Evolutionary conservation across 2,888 invertebrate genomes (phyloP).

Genomic region (Ditylenchus weischeri): DNA sequence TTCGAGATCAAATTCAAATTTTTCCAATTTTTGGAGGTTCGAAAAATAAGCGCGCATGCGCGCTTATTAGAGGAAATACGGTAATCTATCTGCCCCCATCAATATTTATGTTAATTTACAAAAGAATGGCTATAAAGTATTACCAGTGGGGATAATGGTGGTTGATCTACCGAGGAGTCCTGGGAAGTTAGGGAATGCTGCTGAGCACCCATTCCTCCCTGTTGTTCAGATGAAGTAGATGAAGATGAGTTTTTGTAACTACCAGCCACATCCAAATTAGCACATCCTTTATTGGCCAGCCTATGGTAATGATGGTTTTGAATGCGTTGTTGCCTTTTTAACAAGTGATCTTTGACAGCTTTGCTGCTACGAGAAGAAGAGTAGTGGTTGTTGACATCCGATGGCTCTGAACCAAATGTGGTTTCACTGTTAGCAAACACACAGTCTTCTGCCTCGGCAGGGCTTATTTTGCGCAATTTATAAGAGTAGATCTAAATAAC

Average conservation of each 20-base stretch:
- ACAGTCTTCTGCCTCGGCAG: too few relatives aligned
- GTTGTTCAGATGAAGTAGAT: constrained; percentile 11
- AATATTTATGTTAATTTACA: too few relatives aligned
- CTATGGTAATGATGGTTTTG: constrained; percentile 27
- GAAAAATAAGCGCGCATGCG: too few relatives aligned
- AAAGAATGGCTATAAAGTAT: too few relatives aligned
- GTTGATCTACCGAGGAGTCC: constrained; percentile 9
- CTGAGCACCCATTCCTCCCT: background rate
- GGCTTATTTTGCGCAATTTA: constrained; percentile 26
- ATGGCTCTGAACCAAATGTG: background rate
- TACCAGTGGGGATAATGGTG: background rate
- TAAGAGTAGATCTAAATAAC: constrained; percentile 65
- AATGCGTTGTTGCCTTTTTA: constrained; percentile 35
- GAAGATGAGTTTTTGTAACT: constrained; percentile 18
- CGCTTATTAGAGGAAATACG: too few relatives aligned
- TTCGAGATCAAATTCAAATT: too few relatives aligned
- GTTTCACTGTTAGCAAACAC: background rate
- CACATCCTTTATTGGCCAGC: constrained; percentile 20
- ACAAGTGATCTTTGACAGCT: constrained; percentile 32
- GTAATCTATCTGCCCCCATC: too few relatives aligned
- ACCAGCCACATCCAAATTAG: constrained; percentile 30
- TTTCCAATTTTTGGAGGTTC: too few relatives aligned
- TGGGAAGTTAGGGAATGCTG: background rate
- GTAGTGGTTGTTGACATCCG: background rate
- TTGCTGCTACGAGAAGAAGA: background rate